phyloP scores from a whole-genome alignment of 2,797 vertebrate genomes.

The Xiphophorus birchmanni region DNA sequence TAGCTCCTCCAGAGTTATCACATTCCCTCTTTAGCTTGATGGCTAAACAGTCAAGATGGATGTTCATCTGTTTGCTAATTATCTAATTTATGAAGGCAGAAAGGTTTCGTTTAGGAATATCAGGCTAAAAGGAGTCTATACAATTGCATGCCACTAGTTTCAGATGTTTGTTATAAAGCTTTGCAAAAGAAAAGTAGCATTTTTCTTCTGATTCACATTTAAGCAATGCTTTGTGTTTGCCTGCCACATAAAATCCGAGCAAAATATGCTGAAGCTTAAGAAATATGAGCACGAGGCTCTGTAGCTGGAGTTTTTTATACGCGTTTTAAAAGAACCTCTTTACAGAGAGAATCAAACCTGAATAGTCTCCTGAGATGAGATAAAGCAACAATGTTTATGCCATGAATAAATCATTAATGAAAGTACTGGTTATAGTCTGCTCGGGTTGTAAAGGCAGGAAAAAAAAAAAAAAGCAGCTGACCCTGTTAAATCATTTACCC shows the following conservation, averaged over 20 bases:
- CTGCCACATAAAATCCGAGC: neutral
- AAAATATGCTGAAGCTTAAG: neutral
- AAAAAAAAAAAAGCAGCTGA: constrained; percentile 58
- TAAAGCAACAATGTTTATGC: constrained; percentile 56
- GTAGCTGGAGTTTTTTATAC: neutral
- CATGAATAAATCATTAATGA: constrained; percentile 74
- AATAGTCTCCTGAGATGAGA: constrained; percentile 25
- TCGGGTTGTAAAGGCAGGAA: constrained; percentile 53
- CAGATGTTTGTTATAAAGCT: neutral
- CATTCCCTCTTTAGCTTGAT: neutral
- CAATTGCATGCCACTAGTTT: neutral
- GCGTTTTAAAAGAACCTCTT: neutral
- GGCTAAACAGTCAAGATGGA: neutral
- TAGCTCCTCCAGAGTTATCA: neutral
- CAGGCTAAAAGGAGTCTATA: neutral
- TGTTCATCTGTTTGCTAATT: neutral
- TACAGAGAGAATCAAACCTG: neutral
- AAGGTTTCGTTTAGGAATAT: neutral
- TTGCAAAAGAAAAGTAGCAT: neutral
- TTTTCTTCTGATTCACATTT: neutral
- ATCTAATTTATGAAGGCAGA: constrained; percentile 10
- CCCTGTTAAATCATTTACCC: constrained; percentile 75
- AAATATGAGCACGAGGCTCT: neutral
- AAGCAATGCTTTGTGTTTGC: neutral
- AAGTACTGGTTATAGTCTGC: constrained; percentile 64